A percentile compares a stretch with the other conserved stretches of the same genome.
Conservation (phyloP, 2,888 invertebrate genomes). For the Euclidia mi region DNA sequence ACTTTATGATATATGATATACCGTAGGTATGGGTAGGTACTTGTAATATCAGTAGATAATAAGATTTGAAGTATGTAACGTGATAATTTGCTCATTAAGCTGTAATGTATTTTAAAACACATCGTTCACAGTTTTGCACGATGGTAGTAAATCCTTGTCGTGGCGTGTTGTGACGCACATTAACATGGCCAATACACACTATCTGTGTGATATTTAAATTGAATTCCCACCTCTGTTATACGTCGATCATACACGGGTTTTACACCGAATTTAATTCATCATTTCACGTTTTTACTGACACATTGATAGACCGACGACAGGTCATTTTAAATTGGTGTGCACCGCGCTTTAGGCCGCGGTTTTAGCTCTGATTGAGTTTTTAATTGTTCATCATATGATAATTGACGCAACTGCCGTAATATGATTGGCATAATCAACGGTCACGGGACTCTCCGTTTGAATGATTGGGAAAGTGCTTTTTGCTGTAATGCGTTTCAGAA, state of each 20-base stretch:
- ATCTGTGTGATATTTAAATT: constrained; percentile 70
- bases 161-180: constrained; percentile 4
- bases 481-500: no score
- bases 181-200: constrained; percentile 37
- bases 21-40: no score
- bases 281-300: constrained; percentile 68
- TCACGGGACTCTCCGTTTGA: no score
- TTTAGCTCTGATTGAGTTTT: constrained; percentile 57
- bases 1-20: no score
- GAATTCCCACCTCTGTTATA: constrained; percentile 55
- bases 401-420: no score
- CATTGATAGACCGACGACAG: constrained; percentile 69
- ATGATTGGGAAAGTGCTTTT: no score
- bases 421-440: no score
- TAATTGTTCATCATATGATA: background rate
- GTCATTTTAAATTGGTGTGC: constrained; percentile 63
- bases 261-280: constrained; percentile 74
- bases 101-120: no score
- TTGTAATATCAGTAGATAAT: no score
- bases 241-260: constrained; percentile 60
- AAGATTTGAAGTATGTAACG: no score
- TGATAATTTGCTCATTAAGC: no score
- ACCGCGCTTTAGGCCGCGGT: constrained; percentile 59
- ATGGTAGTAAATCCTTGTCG: background rate
- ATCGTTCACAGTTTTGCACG: no score